A percentile compares a stretch with the other conserved stretches of the same genome.
Conservation (phyloP, 2,113 vertebrate genomes). For the Nesogale talazaci region DNA sequence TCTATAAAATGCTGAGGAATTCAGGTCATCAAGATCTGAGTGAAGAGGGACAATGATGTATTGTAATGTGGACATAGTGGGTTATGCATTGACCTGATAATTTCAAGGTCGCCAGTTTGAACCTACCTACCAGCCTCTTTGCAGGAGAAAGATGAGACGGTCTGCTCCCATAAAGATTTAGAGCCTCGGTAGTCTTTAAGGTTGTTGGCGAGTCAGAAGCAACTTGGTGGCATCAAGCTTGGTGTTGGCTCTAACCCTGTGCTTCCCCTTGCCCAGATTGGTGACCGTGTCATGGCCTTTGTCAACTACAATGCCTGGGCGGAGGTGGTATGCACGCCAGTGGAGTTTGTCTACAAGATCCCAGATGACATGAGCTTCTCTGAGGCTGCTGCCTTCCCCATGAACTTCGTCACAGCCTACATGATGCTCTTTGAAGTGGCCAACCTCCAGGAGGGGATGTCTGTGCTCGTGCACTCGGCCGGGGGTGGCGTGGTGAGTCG, state of each 20-base stretch:
- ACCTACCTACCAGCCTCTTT: too few species aligned
- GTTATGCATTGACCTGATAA: too few species aligned
- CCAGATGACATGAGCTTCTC: constrained; percentile 97
- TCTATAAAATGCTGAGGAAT: not conserved
- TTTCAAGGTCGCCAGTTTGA: too few species aligned
- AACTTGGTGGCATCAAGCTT: not conserved
- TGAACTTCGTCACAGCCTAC: constrained; percentile 98
- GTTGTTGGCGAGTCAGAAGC: too few species aligned
- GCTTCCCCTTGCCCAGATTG: constrained; percentile 88
- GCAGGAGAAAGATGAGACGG: too few species aligned
- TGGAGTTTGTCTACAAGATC: constrained; percentile 97
- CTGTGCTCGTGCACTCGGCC: constrained; percentile 97
- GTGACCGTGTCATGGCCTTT: constrained; percentile 97
- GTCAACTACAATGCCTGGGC: constrained; percentile 98
- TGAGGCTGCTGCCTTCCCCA: constrained; percentile 95
- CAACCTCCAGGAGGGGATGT: constrained; percentile 97
- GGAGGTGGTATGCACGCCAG: constrained; percentile 95
- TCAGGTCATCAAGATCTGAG: not conserved
- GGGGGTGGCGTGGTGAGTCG: constrained; percentile 96
- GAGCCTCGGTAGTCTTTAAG: too few species aligned
- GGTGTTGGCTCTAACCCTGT: not conserved
- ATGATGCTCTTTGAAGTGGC: constrained; percentile 99
- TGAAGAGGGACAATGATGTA: not conserved
- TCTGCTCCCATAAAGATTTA: too few species aligned
- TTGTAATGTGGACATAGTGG: not conserved